Evolutionary conservation across 2,888 invertebrate genomes (phyloP).

Genomic region (Drosophila infuscata): DNA sequence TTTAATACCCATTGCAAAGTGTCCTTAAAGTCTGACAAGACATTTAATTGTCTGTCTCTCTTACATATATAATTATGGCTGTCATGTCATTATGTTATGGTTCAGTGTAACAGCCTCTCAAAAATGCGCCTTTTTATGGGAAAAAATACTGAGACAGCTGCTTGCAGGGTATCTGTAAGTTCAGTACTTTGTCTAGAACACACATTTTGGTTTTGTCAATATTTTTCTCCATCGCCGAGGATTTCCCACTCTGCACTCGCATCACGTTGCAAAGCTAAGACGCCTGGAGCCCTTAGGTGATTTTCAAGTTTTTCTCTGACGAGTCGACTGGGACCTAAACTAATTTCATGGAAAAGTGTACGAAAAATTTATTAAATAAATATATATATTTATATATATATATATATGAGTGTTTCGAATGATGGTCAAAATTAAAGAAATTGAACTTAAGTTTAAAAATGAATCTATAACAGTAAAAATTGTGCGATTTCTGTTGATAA

Average conservation of each 20-base stretch:
- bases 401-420: not conserved
- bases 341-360: constrained; percentile 36
- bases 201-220: not conserved
- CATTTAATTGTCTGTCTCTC: not conserved
- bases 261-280: constrained; percentile 42
- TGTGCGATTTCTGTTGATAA: not conserved
- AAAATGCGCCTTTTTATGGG: not conserved
- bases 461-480: not conserved
- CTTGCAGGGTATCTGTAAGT: constrained; percentile 1
- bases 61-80: not conserved
- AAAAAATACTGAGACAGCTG: not conserved
- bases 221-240: constrained; percentile 1
- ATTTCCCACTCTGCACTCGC: constrained; percentile 18
- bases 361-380: constrained; percentile 15
- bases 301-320: constrained; percentile 41
- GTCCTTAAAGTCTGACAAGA: not conserved
- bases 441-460: not conserved
- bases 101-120: not conserved
- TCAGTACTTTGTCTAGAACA: too few relatives aligned
- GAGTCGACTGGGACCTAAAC: constrained; percentile 37
- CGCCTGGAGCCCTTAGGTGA: constrained; percentile 56
- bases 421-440: constrained; percentile 1
- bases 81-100: not conserved
- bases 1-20: not conserved
- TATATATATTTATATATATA: not conserved